Percentiles rank a stretch among this genome's conserved stretches.
Evolutionary conservation across 2,888 invertebrate species (phyloP).

Genomic region (Polyommatus iphigenia): DNA sequence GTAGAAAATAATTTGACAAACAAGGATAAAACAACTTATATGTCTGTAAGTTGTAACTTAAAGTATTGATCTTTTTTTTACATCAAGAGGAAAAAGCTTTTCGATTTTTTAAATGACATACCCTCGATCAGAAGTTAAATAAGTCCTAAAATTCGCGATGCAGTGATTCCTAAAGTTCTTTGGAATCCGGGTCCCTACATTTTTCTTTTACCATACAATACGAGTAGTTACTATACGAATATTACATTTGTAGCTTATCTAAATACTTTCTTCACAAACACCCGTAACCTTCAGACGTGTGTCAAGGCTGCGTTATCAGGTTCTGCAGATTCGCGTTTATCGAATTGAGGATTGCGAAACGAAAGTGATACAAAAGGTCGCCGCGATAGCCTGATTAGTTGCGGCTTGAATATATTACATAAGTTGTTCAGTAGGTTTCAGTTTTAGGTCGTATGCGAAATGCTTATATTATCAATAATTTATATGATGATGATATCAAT

Average conservation of each 20-base stretch:
- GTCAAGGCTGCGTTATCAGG: slow-evolving; percentile 7
- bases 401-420: slow-evolving; percentile 2
- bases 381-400: background rate
- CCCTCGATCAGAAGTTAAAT: too few species aligned
- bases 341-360: slow-evolving; percentile 17
- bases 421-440: background rate
- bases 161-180: too few species aligned
- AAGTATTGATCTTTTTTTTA: too few species aligned
- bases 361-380: slow-evolving; percentile 18
- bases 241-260: background rate
- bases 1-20: too few species aligned
- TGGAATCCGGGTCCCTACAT: too few species aligned
- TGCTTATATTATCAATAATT: too few species aligned
- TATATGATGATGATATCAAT: too few species aligned
- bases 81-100: too few species aligned
- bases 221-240: background rate
- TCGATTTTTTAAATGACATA: too few species aligned
- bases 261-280: background rate
- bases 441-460: background rate
- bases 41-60: too few species aligned
- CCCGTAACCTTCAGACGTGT: background rate
- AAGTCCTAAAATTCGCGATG: too few species aligned
- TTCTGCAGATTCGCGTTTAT: slow-evolving; percentile 7
- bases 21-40: too few species aligned
- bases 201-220: background rate